Evolutionary conservation across 2,113 vertebrate genomes (phyloP).

Genomic region (Scatophagus argus): DNA sequence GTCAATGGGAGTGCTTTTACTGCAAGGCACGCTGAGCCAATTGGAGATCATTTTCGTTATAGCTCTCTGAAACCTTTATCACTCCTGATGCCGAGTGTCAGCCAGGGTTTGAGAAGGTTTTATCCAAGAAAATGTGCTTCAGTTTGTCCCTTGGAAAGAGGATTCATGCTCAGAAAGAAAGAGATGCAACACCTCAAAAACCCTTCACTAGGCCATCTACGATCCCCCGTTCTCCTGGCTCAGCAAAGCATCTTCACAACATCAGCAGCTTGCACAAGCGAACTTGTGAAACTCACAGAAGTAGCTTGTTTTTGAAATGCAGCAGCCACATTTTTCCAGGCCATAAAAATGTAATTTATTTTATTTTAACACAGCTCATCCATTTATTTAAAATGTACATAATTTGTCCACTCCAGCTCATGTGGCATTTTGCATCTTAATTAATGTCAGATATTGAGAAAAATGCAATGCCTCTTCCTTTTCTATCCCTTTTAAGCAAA

Average conservation of each 20-base stretch:
- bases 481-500: background rate
- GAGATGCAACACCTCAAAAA: slow-evolving; percentile 34
- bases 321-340: slow-evolving; percentile 44
- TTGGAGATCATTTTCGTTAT: slow-evolving; percentile 39
- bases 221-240: slow-evolving; percentile 29
- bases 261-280: slow-evolving; percentile 59
- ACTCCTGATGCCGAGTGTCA: slow-evolving; percentile 28
- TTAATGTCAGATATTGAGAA: slow-evolving; percentile 2
- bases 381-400: slow-evolving; percentile 2
- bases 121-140: slow-evolving; percentile 34
- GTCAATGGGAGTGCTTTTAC: slow-evolving; percentile 25
- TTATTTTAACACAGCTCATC: slow-evolving; percentile 25
- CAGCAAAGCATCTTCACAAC: slow-evolving; percentile 60
- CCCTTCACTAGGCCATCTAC: slow-evolving; percentile 18
- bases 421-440: background rate
- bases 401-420: slow-evolving; percentile 12
- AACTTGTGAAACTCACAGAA: slow-evolving; percentile 57
- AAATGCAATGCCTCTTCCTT: background rate
- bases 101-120: slow-evolving; percentile 34
- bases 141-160: slow-evolving; percentile 13
- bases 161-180: slow-evolving; percentile 3
- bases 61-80: slow-evolving; percentile 43
- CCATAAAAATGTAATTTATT: slow-evolving; percentile 8
- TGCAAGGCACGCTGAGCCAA: slow-evolving; percentile 22
- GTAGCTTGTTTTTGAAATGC: slow-evolving; percentile 33